These are phyloP conservation scores for Neoaliturus tenellus DNA, from an alignment of 2,888 invertebrate species.

Conservation along the genomic window DNA sequence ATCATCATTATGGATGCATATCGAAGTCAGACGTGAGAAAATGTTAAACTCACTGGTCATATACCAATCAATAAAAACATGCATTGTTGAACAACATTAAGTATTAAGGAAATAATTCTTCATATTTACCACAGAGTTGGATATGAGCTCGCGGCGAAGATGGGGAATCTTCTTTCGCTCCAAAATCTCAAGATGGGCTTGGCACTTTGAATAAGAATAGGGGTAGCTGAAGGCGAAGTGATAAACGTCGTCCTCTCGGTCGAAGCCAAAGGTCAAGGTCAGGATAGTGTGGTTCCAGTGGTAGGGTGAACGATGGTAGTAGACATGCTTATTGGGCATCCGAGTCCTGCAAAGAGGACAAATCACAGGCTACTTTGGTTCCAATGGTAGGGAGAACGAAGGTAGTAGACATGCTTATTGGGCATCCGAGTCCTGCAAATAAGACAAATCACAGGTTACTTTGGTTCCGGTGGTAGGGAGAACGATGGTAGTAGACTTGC, in stretches of 20 bases:
- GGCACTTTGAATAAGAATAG: slow-evolving; percentile 95
- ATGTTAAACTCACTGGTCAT: too few species aligned
- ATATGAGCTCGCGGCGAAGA: slow-evolving; percentile 84
- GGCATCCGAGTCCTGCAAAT: slow-evolving; percentile 95
- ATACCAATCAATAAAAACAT: too few species aligned
- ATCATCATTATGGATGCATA: too few species aligned
- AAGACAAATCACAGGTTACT: too few species aligned
- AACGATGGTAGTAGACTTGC: slow-evolving; percentile 95
- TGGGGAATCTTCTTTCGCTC: slow-evolving; percentile 77
- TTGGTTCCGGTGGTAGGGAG: slow-evolving; percentile 91
- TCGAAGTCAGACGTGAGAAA: too few species aligned
- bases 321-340: slow-evolving; percentile 88
- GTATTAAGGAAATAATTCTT: too few species aligned
- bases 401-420: slow-evolving; percentile 37
- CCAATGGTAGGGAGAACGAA: slow-evolving; percentile 89
- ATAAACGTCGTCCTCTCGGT: slow-evolving; percentile 95
- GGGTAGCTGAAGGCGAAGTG: slow-evolving; percentile 97
- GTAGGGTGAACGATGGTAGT: slow-evolving; percentile 92
- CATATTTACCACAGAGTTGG: slow-evolving; percentile 75
- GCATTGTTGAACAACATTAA: too few species aligned
- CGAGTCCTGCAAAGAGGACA: slow-evolving; percentile 79
- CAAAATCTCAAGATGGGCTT: slow-evolving; percentile 87
- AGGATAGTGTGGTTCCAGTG: slow-evolving; percentile 95
- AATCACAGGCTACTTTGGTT: slow-evolving; percentile 88
- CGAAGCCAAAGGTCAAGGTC: slow-evolving; percentile 96